Base-by-base conservation (phyloP, 1,140 invertebrate species). In the Radopholus similis region DNA sequence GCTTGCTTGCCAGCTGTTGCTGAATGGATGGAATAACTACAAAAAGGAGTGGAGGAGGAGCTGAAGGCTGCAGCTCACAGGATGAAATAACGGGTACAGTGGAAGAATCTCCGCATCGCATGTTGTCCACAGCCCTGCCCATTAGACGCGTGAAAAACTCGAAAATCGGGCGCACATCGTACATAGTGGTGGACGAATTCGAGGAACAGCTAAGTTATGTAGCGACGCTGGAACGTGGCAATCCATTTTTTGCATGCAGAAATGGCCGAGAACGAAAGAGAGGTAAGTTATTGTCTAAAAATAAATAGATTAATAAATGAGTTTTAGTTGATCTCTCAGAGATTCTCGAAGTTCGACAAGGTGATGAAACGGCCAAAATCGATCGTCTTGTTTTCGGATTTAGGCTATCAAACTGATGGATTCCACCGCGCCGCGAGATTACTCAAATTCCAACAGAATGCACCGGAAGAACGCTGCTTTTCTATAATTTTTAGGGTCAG, bases 381-480 rank as follows among this genome's bases (percentile, higher is more conserved):
- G n/a, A n/a, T n/a, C n/a, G n/a, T n/a, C n/a, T n/a, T n/a, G n/a
- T n/a, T n/a, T n/a, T n/a, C n/a, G n/a, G n/a, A n/a, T n/a, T n/a
- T n/a, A n/a, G n/a, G 79, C 11, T 82, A 81, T 55, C 59, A 49
- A 11, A 78, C 79, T 2, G 79, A 81, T 64, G 77, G 73, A 38
- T 59, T 81, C 18, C 77, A 82, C 40, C 70, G 54, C 62, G 79
- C 76, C 9, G 47, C 78, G 5, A 76, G 72, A 55, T 68, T 66
- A 8, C 77, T 67, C 49, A 70, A 71, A 35, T 81, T 81, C 44
- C 80, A 78, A 70, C 11, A 59, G 15, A 62, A 18, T 38, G 26
- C 56, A 47, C 28, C 34, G 65, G 42, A 81, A 77, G 40, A 30
- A 4, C 59, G 59, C 26, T 81, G 79, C 58, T 81, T 81, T 55